Evolutionary conservation across 2,113 vertebrate species (phyloP).

Genomic region (Mormyrus iriodes): DNA sequence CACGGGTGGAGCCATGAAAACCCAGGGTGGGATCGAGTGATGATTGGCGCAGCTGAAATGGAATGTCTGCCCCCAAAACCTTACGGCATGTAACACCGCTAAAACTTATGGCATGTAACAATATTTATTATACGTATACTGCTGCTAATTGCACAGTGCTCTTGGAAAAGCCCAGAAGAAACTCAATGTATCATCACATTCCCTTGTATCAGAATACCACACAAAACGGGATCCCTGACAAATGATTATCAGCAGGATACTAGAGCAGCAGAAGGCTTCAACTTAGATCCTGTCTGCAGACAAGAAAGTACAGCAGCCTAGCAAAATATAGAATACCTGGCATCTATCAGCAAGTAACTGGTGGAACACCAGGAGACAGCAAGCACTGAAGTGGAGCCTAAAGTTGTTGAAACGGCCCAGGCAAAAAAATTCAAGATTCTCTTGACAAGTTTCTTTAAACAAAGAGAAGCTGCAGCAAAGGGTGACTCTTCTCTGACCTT

Average conservation of each 20-base stretch:
- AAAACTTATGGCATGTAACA: neutral
- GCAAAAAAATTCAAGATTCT: too few relatives aligned
- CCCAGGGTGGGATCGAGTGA: neutral
- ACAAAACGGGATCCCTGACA: slow-evolving; percentile 20
- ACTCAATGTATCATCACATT: slow-evolving; percentile 15
- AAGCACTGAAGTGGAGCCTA: too few relatives aligned
- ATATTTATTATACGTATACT: too few relatives aligned
- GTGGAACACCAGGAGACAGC: neutral
- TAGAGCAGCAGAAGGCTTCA: slow-evolving; percentile 17
- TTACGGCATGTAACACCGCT: neutral
- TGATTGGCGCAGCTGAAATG: neutral
- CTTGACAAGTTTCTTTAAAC: too few relatives aligned
- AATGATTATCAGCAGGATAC: slow-evolving; percentile 13
- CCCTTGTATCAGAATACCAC: slow-evolving; percentile 18
- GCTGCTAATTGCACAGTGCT: too few relatives aligned
- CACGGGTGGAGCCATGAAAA: neutral
- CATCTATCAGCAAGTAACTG: slow-evolving; percentile 22
- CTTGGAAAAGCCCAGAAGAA: slow-evolving; percentile 12
- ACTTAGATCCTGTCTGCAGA: slow-evolving; percentile 20
- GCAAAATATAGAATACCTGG: slow-evolving; percentile 27
- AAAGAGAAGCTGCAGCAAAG: too few relatives aligned
- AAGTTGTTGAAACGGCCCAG: too few relatives aligned
- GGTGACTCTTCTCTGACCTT: too few relatives aligned
- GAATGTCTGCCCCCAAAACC: neutral
- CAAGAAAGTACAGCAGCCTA: neutral